A percentile compares a stretch with the other conserved stretches of the same genome.
phyloP scores from a whole-genome alignment of 2,113 vertebrate genomes.

The Gymnarchus niloticus region DNA sequence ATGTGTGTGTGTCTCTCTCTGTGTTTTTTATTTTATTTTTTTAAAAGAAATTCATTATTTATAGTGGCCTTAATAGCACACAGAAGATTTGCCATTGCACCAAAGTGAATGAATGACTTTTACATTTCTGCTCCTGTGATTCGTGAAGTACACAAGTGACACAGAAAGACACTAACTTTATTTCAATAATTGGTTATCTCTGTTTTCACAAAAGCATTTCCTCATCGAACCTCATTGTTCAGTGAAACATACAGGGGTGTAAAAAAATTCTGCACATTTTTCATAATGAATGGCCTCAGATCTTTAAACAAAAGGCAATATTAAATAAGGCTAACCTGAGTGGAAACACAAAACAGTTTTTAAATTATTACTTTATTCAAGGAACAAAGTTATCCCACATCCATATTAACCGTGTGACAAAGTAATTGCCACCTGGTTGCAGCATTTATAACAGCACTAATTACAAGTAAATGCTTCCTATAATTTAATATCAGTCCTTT shows the following conservation, averaged over 20 bases:
- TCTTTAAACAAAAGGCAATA: no score
- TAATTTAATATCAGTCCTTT: no score
- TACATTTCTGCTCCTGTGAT: neutral
- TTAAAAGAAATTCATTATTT: slow-evolving; percentile 28
- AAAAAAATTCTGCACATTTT: no score
- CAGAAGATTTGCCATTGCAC: slow-evolving; percentile 28
- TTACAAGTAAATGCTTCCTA: no score
- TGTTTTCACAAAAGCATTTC: neutral
- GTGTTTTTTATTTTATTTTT: neutral
- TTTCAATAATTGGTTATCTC: neutral
- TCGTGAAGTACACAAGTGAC: neutral
- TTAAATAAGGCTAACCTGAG: no score
- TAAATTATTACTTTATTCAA: no score
- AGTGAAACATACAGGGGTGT: neutral
- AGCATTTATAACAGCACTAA: no score
- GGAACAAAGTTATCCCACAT: no score
- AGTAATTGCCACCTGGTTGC: no score
- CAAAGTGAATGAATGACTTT: slow-evolving; percentile 26
- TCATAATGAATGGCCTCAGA: no score
- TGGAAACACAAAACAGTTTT: no score
- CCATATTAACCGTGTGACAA: no score
- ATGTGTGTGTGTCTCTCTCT: neutral
- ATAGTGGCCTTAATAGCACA: slow-evolving; percentile 30
- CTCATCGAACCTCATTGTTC: neutral
- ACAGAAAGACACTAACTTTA: neutral